phyloP scores from a whole-genome alignment of 2,888 invertebrate species.

The Pegoplata infirma region DNA sequence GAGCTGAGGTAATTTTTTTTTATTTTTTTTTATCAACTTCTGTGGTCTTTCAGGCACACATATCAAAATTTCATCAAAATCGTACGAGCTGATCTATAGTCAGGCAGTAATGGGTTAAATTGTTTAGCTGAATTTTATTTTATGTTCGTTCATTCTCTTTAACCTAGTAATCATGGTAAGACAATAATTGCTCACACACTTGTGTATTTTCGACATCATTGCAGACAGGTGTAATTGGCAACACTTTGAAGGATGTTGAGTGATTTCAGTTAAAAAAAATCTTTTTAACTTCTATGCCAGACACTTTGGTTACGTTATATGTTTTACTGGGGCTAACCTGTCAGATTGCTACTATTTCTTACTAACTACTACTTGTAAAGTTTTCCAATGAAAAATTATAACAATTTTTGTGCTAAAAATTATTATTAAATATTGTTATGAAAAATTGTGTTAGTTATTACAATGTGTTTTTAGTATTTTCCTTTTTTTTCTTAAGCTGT shows the following conservation, averaged over 20 bases:
- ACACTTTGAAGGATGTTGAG: slow-evolving; percentile 34
- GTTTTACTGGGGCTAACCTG: not conserved
- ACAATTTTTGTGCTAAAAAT: slow-evolving; percentile 56
- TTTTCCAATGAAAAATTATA: slow-evolving; percentile 58
- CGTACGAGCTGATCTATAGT: too few species aligned
- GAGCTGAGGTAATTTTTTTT: too few species aligned
- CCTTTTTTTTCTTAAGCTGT: slow-evolving; percentile 6
- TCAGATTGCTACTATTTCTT: slow-evolving; percentile 7
- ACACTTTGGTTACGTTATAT: slow-evolving; percentile 11
- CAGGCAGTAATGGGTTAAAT: too few species aligned
- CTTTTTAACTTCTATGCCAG: not conserved
- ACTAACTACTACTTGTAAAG: slow-evolving; percentile 30
- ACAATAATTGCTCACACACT: slow-evolving; percentile 31
- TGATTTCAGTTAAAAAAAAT: not conserved
- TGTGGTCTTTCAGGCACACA: too few species aligned
- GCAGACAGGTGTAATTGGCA: slow-evolving; percentile 46
- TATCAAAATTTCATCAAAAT: too few species aligned
- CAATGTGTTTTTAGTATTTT: slow-evolving; percentile 27
- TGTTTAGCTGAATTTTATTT: slow-evolving; percentile 1
- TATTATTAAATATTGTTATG: slow-evolving; percentile 54
- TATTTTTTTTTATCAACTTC: too few species aligned
- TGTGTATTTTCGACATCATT: slow-evolving; percentile 1
- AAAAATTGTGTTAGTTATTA: slow-evolving; percentile 49
- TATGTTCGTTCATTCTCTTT: not conserved
- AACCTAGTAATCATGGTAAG: slow-evolving; percentile 39